Conservation (phyloP, 2,888 invertebrate genomes). For the Notodromas monacha region DNA sequence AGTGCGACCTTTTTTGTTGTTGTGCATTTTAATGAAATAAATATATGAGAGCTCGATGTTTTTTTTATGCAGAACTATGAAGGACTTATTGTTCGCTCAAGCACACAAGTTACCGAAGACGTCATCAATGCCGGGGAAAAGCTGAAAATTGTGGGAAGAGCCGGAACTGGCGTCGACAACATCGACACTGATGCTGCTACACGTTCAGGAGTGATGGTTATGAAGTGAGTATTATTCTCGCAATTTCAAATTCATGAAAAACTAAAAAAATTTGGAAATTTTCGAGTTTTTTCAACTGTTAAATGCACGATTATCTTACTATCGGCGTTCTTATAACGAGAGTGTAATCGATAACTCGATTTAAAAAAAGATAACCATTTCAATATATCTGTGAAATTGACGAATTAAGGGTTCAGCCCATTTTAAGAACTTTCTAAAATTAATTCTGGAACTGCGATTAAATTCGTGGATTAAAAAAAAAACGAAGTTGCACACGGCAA, state of each 20-base stretch:
- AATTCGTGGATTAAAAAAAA: no score
- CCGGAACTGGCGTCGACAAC: constrained; percentile 96
- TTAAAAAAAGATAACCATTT: no score
- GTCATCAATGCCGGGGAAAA: constrained; percentile 37
- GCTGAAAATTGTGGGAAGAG: constrained; percentile 63
- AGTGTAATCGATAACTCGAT: no score
- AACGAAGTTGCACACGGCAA: no score
- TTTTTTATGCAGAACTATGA: constrained; percentile 58
- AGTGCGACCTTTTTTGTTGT: no score
- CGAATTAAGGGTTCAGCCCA: no score
- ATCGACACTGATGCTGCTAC: constrained; percentile 68
- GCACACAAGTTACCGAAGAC: constrained; percentile 65
- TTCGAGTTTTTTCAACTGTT: constrained; percentile 5
- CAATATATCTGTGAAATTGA: no score
- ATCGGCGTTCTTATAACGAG: no score
- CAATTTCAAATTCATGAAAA: constrained; percentile 5
- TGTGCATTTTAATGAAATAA: no score
- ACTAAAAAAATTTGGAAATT: neutral
- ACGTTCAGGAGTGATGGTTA: constrained; percentile 45
- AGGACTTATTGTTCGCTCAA: constrained; percentile 66
- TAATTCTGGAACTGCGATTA: no score
- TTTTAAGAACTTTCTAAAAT: no score
- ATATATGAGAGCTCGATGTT: no score
- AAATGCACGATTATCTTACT: neutral
- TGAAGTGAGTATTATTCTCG: constrained; percentile 38